Conservation (phyloP, 2,113 vertebrate species). For the Gulo gulo region DNA sequence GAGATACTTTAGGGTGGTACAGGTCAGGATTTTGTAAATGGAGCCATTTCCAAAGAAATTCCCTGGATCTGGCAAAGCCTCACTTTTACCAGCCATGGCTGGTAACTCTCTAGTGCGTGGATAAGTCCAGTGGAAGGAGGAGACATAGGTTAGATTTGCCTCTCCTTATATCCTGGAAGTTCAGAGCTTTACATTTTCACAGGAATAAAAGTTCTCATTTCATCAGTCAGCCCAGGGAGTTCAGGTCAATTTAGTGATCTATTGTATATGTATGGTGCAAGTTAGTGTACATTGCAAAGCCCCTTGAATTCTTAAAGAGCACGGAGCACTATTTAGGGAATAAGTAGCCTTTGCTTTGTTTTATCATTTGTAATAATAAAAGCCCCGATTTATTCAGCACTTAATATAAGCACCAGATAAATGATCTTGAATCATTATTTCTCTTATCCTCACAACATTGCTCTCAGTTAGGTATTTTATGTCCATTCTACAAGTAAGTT, state of each 20-base stretch:
- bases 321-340: background rate
- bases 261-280: background rate
- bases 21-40: background rate
- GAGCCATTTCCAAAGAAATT: background rate
- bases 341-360: background rate
- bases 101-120: background rate
- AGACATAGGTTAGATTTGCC: background rate
- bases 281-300: background rate
- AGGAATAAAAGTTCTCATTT: background rate
- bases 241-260: background rate
- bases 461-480: background rate
- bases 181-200: background rate
- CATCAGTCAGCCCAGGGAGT: background rate
- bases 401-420: background rate
- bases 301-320: background rate
- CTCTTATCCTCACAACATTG: background rate
- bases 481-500: background rate
- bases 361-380: slow-evolving; percentile 1
- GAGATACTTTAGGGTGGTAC: background rate
- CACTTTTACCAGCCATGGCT: background rate
- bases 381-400: background rate
- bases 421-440: background rate
- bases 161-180: background rate
- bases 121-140: background rate
- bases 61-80: background rate